Percentiles rank a stretch among this genome's conserved stretches.
phyloP scores from a whole-genome alignment of 2,888 invertebrate genomes.

The Strigamia maritima region DNA sequence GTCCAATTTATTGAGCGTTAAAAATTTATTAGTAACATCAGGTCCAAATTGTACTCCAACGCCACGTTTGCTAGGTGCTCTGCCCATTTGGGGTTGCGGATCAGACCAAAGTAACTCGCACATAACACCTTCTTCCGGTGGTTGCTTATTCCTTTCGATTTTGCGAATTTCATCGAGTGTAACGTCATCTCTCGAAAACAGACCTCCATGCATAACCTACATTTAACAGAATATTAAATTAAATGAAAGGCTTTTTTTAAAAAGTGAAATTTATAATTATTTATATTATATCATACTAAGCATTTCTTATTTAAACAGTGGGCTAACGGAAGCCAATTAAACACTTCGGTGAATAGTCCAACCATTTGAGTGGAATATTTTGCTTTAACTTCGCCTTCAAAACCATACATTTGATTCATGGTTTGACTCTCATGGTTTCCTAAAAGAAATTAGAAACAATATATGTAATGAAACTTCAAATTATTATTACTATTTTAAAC shows the following conservation, averaged over 20 bases:
- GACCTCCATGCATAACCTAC: conserved; percentile 95
- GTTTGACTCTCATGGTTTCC: conserved; percentile 98
- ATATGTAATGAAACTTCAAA: background rate
- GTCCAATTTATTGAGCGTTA: conserved; percentile 78
- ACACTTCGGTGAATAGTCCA: conserved; percentile 96
- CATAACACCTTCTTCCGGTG: conserved; percentile 94
- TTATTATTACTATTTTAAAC: background rate
- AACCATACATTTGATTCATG: conserved; percentile 99
- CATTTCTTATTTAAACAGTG: conserved; percentile 87
- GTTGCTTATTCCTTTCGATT: conserved; percentile 90
- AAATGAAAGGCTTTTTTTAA: too few relatives aligned
- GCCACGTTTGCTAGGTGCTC: conserved; percentile 91
- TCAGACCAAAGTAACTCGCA: conserved; percentile 99
- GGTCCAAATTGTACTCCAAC: conserved; percentile 99
- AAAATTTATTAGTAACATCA: conserved; percentile 86
- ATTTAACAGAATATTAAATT: background rate
- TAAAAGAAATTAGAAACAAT: conserved; percentile 51
- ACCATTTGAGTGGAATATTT: conserved; percentile 95
- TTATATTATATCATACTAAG: conserved; percentile 58
- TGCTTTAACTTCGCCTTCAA: conserved; percentile 94
- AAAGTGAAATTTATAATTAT: too few relatives aligned
- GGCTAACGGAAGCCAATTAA: conserved; percentile 93
- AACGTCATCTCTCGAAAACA: conserved; percentile 89
- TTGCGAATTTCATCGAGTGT: conserved; percentile 87
- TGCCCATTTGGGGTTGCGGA: conserved; percentile 83